Evolutionary conservation across 2,888 invertebrate species (phyloP).

Genomic region (Diarsia mendica): DNA sequence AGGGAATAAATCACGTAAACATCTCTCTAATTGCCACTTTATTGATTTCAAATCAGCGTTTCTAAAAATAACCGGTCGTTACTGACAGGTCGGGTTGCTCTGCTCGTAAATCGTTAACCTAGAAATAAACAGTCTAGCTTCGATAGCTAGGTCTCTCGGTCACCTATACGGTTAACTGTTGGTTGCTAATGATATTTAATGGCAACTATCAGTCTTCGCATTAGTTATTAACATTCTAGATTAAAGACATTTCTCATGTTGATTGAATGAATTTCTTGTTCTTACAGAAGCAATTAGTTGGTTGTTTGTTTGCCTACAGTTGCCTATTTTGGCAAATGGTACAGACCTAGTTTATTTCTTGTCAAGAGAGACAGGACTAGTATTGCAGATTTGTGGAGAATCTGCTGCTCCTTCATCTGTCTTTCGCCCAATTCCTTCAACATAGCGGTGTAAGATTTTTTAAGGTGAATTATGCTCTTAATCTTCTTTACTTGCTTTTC

Average conservation of each 20-base stretch:
- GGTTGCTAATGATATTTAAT: conserved; percentile 50
- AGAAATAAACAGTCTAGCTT: conserved; percentile 51
- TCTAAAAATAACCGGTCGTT: conserved; percentile 45
- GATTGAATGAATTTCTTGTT: conserved; percentile 2
- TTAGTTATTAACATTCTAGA: conserved; percentile 32
- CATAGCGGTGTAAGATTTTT: neutral
- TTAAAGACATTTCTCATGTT: conserved; percentile 31
- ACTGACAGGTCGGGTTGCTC: conserved; percentile 48
- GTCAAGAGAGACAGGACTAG: neutral
- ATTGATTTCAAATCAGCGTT: conserved; percentile 59
- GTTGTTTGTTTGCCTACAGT: neutral
- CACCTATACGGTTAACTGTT: conserved; percentile 35
- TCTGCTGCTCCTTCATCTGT: neutral
- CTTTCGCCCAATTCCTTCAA: neutral
- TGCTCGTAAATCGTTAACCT: conserved; percentile 59
- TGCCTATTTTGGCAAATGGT: neutral
- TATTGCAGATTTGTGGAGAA: neutral
- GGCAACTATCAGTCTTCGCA: conserved; percentile 30
- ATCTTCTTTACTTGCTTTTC: neutral
- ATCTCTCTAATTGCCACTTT: conserved; percentile 50
- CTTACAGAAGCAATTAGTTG: neutral
- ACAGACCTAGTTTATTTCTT: neutral
- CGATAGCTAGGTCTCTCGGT: conserved; percentile 65
- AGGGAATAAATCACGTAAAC: conserved; percentile 49
- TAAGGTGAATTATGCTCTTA: neutral